These are phyloP conservation scores for Laterallus jamaicensis DNA, from an alignment of 2,113 vertebrate species.

Conservation along the genomic window DNA sequence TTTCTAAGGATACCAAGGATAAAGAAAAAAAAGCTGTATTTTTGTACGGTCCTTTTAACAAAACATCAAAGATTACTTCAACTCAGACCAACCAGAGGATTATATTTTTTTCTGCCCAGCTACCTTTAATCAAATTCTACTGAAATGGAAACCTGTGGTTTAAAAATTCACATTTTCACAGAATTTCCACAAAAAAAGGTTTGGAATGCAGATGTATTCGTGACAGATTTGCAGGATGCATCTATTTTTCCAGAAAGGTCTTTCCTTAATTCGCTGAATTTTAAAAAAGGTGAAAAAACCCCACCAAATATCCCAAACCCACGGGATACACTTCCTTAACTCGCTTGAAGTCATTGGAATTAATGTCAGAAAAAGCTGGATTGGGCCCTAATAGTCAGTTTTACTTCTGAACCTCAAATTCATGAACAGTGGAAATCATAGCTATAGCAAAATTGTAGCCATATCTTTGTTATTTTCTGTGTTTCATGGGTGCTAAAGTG, in stretches of 20 bases:
- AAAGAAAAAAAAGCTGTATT: background rate
- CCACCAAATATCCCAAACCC: too few relatives aligned
- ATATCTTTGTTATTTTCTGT: background rate
- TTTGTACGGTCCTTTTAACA: background rate
- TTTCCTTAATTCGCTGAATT: background rate
- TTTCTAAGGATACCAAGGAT: background rate
- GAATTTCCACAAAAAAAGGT: background rate
- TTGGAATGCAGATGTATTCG: background rate
- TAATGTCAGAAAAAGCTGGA: background rate
- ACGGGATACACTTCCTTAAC: background rate
- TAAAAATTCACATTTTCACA: background rate
- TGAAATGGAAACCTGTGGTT: background rate
- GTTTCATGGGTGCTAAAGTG: background rate
- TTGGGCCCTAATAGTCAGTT: background rate
- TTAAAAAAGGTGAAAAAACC: background rate
- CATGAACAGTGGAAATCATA: background rate
- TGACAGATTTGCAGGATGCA: background rate
- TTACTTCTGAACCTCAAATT: background rate
- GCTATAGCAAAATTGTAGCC: background rate
- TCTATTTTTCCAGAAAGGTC: background rate
- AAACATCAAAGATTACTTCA: background rate
- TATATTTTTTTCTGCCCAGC: background rate
- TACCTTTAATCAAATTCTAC: background rate
- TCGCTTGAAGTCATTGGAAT: background rate
- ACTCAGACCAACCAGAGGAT: background rate